Base-by-base conservation (phyloP, 2,888 invertebrate genomes). In the Xestoiulus laeticollis region DNA sequence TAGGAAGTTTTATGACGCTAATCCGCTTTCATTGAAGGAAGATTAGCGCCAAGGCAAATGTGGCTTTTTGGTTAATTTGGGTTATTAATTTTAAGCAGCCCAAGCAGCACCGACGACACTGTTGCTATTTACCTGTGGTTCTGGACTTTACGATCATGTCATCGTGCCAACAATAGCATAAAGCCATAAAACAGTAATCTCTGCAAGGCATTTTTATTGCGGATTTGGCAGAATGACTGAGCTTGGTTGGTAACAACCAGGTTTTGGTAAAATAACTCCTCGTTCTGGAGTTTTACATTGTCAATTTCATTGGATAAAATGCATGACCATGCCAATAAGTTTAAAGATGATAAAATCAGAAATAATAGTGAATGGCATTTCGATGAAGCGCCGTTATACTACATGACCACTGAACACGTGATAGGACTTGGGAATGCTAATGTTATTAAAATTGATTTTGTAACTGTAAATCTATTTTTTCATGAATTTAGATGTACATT, bases 21-120 rank as follows among this genome's bases (percentile, higher is more conserved):
- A 68, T 68, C 68, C n/a, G 22, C 68, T 68, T 68, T 68, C 68
- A 68, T 26, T 26, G 22, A 68, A 68, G 68, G 22, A n/a, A 68
- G 68, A 68, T 68, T 68, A 68, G 22, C 68, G 6, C 22, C 68
- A 26, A 68, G 68, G 68, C 68, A 68, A 68, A 22, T 22, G 68
- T n/a, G 68, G 26, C 68, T 68, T 68, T 68, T 68, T 68, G 68
- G 68, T 22, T 68, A 68, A 68, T 68, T 68, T 68, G 68, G 68
- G 26, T 22, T 26, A 68, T 68, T 68, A 68, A 68, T 68, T 68
- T 68, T 68, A 68, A 68, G 68, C 22, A 22, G 0, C 68, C 22
- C 68, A 68, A 68, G 22, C 22, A 8, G 68, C 68, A 5, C 68
- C 22, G 68, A 59, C 19, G 59, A 59, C n/a, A 59, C 59, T 59